Evolutionary conservation across 2,113 vertebrate genomes (phyloP).

Genomic region (Lagopus muta): DNA sequence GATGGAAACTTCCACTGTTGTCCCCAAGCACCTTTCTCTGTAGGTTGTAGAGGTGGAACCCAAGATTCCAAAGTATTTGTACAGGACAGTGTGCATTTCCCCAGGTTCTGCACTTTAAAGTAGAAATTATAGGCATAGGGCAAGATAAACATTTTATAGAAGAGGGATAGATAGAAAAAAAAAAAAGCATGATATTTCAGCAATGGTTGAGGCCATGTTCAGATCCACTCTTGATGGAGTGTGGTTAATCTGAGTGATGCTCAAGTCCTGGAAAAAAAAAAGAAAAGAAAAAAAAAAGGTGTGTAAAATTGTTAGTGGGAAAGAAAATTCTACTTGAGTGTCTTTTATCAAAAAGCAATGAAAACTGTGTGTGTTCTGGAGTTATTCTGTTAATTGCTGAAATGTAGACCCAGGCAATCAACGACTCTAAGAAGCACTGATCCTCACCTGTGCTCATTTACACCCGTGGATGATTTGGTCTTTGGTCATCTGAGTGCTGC

Average conservation of each 20-base stretch:
- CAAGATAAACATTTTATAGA: no score
- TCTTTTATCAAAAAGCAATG: neutral
- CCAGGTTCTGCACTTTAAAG: neutral
- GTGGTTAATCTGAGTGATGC: neutral
- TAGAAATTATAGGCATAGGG: neutral
- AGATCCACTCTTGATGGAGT: rapidly evolving
- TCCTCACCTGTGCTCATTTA: neutral
- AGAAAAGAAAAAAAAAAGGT: rapidly evolving
- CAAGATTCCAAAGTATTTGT: neutral
- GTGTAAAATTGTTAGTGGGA: neutral
- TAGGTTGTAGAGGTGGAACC: neutral
- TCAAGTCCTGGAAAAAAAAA: neutral
- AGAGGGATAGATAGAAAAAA: neutral
- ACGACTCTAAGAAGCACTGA: rapidly evolving
- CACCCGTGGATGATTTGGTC: neutral
- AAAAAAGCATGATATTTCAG: neutral
- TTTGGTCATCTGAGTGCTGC: constrained; percentile 15
- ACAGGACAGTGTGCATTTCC: neutral
- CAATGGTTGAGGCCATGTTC: neutral
- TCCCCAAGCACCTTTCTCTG: neutral
- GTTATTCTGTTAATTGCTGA: neutral
- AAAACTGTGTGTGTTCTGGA: neutral
- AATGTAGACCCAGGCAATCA: neutral
- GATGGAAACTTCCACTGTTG: neutral
- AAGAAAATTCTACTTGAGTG: neutral